Evolutionary conservation across 1,140 invertebrate species (phyloP), one percentile per base, ranked within the genome.

Genomic region (Dinoponera quadriceps): DNA sequence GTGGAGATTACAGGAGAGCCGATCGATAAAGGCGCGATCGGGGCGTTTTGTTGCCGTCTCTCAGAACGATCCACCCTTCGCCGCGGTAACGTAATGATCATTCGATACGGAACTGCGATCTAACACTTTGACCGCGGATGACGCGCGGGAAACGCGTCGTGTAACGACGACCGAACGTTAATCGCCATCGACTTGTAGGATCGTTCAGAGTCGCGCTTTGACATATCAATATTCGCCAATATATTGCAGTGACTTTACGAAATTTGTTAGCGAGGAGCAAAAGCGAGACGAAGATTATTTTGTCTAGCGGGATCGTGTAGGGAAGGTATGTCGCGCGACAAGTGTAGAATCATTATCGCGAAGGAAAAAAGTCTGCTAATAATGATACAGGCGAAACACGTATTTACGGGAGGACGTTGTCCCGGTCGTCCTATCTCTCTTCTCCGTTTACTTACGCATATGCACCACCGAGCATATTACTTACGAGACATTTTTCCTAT

Each of bases 21-120:
- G 68, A 82, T 54, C 71, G 72, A 87, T 86, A 83, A 86, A 86
- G 85, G 57, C 57, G 57, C 44, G 63, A 75, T 75, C 44, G 84
- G 49, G 51, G 59, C 63, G 69, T 73, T 62, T 73, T 69, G 59
- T 80, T 80, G 49, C 62, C 33, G 62, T 54, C 71, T 85, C 82
- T 87, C 85, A 81, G 71, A 44, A 51, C 78, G 57, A 77, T 63
- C 68, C 71, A 49, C 16, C 75, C 84, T 49, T 54, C 29, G 14
- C 60, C 25, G 20, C 22, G 54, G 5, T 63, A 33, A 63, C 65
- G 82, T 68, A 75, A 86, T 82, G 51, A 80, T 38, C 65, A 80
- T 80, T 80, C 75, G 75, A 80, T 80, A 80, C 75, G 59, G 69
- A 82, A 63, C 62, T 20, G 66, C 33, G 57, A 49, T 44, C 63